Conservation (phyloP, 2,797 vertebrate species). For the Pogoniulus pusillus region DNA sequence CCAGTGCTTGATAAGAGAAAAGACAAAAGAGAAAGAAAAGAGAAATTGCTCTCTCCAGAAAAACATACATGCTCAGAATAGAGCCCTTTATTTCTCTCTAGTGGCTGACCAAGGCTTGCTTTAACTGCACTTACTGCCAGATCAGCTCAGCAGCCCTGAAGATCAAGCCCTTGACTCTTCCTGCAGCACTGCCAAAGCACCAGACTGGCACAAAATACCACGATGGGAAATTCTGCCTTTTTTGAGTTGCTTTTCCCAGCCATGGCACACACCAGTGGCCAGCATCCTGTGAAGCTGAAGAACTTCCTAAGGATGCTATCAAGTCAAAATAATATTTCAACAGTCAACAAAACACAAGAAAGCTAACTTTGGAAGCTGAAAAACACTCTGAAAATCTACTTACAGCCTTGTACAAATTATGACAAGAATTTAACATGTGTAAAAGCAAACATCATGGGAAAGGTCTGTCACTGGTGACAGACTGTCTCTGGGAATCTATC, state of each 20-base stretch:
- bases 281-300: not conserved
- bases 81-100: constrained; percentile 4
- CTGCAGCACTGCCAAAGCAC: not conserved
- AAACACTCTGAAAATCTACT: not conserved
- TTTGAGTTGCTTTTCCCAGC: fast-evolving
- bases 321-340: constrained; percentile 20
- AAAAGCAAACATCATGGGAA: not conserved
- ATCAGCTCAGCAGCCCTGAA: not conserved
- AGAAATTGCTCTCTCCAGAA: not conserved
- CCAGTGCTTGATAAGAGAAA: not conserved
- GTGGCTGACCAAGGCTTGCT: not conserved
- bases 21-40: not conserved
- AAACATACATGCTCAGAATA: not conserved
- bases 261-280: fast-evolving
- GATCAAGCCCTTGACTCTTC: not conserved
- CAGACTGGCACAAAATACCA: not conserved
- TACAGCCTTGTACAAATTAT: not conserved
- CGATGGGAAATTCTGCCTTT: not conserved
- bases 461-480: not conserved
- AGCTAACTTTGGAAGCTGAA: not conserved
- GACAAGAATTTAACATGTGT: not conserved
- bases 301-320: not conserved
- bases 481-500: not conserved
- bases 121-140: not conserved
- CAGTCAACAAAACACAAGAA: not conserved